A percentile compares a stretch with the other conserved stretches of the same genome.
Evolutionary conservation across 2,113 vertebrate species (phyloP).

Genomic region (Gymnogyps californianus): DNA sequence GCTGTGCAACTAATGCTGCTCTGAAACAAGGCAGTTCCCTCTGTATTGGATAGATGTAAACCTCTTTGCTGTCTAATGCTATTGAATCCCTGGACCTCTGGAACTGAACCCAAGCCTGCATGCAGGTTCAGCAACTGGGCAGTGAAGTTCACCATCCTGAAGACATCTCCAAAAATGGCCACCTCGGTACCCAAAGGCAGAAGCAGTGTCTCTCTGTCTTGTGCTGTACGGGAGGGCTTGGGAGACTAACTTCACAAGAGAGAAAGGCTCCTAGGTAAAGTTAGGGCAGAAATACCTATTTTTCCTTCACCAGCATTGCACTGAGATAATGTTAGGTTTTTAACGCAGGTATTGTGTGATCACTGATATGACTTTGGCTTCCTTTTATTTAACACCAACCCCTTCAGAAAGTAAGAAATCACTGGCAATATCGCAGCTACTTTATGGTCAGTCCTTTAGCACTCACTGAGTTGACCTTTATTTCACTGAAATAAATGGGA

Average conservation of each 20-base stretch:
- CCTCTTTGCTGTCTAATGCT: conserved; percentile 46
- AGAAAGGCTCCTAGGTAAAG: not conserved
- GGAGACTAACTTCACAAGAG: not conserved
- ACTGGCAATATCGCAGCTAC: not conserved
- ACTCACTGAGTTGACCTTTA: not conserved
- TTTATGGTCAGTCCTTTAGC: not conserved
- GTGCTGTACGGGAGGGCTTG: not conserved
- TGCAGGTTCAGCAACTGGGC: not conserved
- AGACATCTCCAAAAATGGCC: not conserved
- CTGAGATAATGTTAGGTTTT: not conserved
- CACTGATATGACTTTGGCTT: not conserved
- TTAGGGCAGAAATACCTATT: not conserved
- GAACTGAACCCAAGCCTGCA: not conserved
- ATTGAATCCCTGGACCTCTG: not conserved
- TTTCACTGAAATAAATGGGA: not conserved
- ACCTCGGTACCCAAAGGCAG: not conserved
- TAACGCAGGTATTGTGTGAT: not conserved
- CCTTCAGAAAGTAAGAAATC: not conserved
- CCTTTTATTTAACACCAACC: not conserved
- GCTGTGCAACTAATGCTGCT: conserved; percentile 44
- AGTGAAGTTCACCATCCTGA: not conserved
- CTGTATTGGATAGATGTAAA: not conserved
- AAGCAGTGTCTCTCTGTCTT: not conserved
- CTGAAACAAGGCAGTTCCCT: not conserved
- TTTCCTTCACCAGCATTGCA: not conserved